Percentiles rank a stretch among this genome's conserved stretches.
These are phyloP conservation scores for Phrynosoma blainvillii DNA, from an alignment of 2,113 vertebrate genomes.

Conservation along the genomic window DNA sequence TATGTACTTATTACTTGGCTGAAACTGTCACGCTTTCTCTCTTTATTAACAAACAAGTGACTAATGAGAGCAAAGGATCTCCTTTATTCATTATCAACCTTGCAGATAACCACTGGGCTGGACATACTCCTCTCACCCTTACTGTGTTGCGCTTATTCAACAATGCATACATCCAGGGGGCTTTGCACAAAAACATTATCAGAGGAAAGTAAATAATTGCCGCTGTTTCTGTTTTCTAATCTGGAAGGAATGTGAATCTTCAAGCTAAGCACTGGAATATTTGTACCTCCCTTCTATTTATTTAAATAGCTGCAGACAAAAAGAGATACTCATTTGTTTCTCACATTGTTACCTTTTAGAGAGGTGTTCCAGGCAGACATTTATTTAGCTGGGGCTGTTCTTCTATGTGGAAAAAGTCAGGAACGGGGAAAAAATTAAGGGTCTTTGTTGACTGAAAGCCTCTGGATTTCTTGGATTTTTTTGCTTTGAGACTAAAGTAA, in stretches of 20 bases:
- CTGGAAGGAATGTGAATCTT: conserved; percentile 51
- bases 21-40: not conserved
- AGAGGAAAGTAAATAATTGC: conserved; percentile 33
- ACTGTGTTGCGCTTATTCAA: conserved; percentile 5
- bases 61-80: conserved; percentile 15
- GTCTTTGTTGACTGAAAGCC: conserved; percentile 13
- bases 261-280: conserved; percentile 22
- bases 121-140: not conserved
- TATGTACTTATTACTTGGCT: conserved; percentile 19
- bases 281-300: not conserved
- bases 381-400: conserved; percentile 26
- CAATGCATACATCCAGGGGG: not conserved
- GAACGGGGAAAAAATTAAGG: not conserved
- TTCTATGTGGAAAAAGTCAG: not conserved
- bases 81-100: conserved; percentile 7
- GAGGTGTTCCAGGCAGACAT: conserved; percentile 12
- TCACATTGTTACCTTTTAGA: conserved; percentile 36
- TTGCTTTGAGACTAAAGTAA: conserved; percentile 19
- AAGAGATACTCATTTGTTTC: not conserved
- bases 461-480: conserved; percentile 19
- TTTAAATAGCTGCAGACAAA: conserved; percentile 40
- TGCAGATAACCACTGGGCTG: conserved; percentile 26
- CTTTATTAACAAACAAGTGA: conserved; percentile 16
- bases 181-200: conserved; percentile 30
- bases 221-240: conserved; percentile 39